These are phyloP conservation scores for Malacoctenus gilli DNA, from an alignment of 2,797 vertebrate genomes.

Conservation along the genomic window DNA sequence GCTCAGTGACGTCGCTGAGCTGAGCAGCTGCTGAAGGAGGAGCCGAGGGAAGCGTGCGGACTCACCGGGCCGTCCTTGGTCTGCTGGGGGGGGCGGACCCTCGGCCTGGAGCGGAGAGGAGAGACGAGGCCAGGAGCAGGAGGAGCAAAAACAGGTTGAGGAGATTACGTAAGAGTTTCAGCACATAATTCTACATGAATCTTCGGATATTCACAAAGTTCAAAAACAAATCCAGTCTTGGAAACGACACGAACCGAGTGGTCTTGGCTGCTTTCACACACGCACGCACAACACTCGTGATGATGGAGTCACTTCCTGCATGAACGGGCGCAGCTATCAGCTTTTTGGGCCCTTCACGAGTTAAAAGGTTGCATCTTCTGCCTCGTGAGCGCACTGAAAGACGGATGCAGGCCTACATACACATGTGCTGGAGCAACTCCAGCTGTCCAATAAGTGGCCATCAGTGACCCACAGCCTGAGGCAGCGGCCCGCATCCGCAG, in stretches of 20 bases:
- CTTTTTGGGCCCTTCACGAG: too few species aligned
- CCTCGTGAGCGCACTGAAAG: not conserved
- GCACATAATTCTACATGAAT: constrained; percentile 8
- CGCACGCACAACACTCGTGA: too few species aligned
- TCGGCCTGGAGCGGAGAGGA: not conserved
- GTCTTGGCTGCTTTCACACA: too few species aligned
- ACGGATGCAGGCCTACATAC: not conserved
- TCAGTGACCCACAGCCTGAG: constrained; percentile 71
- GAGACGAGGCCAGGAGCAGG: constrained; percentile 29
- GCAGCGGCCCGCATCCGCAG: constrained; percentile 23
- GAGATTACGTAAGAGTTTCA: not conserved
- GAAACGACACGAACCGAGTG: too few species aligned
- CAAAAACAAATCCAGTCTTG: too few species aligned
- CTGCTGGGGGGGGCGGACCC: constrained; percentile 1
- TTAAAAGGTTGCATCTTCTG: too few species aligned
- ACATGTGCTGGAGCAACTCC: constrained; percentile 45
- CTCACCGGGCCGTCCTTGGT: constrained; percentile 40
- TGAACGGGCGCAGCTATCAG: too few species aligned
- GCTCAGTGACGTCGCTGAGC: too few species aligned
- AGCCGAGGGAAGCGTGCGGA: too few species aligned
- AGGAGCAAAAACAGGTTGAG: not conserved
- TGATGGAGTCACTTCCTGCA: too few species aligned
- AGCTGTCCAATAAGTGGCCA: constrained; percentile 32
- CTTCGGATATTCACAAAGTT: too few species aligned
- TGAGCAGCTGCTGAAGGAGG: too few species aligned